phyloP scores from a whole-genome alignment of 2,797 vertebrate species.

The Typhlichthys subterraneus region DNA sequence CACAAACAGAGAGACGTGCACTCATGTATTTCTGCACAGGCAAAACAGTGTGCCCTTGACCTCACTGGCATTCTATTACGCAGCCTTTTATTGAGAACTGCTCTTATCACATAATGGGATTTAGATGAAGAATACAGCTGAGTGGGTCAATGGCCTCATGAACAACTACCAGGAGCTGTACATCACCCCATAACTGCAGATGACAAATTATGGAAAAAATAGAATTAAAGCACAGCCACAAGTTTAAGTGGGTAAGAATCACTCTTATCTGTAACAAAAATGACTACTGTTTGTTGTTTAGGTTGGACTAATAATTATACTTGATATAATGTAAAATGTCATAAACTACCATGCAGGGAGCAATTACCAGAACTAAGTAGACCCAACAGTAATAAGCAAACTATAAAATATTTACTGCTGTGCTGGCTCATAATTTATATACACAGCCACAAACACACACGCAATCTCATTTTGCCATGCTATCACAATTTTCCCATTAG shows the following conservation, averaged over 20 bases:
- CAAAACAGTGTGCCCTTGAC: constrained; percentile 7
- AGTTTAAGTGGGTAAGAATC: no score
- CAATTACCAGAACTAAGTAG: constrained; percentile 46
- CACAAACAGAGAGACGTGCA: constrained; percentile 5
- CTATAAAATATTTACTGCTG: constrained; percentile 42
- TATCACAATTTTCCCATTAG: constrained; percentile 13
- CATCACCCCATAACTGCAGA: neutral
- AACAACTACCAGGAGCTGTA: neutral
- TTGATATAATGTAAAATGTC: constrained; percentile 18
- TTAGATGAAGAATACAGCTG: neutral
- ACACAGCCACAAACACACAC: neutral
- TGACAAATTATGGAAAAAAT: no score
- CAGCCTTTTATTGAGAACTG: constrained; percentile 18
- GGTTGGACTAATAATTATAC: no score
- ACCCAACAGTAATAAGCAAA: constrained; percentile 21
- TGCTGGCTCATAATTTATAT: constrained; percentile 17
- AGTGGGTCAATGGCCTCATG: constrained; percentile 8
- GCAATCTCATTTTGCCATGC: neutral
- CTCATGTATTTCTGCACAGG: neutral
- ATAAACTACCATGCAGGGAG: constrained; percentile 19
- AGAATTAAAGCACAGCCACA: no score
- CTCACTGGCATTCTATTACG: constrained; percentile 37
- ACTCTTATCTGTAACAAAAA: no score
- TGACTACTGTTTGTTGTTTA: no score
- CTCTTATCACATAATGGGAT: constrained; percentile 24